Base-by-base conservation (phyloP, 2,113 vertebrate species). In the Holacanthus passer region DNA sequence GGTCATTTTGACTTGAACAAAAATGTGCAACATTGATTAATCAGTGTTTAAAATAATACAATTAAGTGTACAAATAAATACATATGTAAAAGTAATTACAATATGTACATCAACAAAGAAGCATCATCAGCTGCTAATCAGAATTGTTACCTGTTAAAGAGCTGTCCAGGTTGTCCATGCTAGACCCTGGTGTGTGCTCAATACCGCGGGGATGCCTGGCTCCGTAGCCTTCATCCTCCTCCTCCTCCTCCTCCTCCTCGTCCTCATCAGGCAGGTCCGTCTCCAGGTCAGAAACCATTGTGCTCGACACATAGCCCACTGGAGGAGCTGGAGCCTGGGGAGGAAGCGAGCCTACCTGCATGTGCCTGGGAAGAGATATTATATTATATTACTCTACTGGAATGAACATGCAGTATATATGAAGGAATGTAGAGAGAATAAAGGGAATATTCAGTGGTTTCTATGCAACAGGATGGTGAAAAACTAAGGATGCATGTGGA, bases 81-180 rank as follows among this genome's bases (percentile, higher is more conserved):
- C 7, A 29, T 31, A 55, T n/a, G 20, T 3, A 39, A 3, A 29
- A 48, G 2, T 14, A 29, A 60, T 47, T 14, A 43, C 12, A 71
- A 67, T 19, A 60, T 29, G n/a, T 24, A 16, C 10, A 8, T 50
- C 9, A 62, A 32, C n/a, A 41, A 52, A 59, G 11, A 45, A 62
- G 35, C n/a, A n/a, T n/a, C n/a, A n/a, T n/a, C n/a, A n/a, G n/a
- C n/a, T n/a, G n/a, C n/a, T n/a, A n/a, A n/a, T n/a, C n/a, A n/a
- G n/a, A n/a, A n/a, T n/a, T n/a, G 7, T 95, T 91, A 99, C 98
- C 98, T 96, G 98, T 97, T 90, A 99, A 92, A 83, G 98, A 99
- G 95, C 98, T 99, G 93, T 99, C 98, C 85, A 99, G 94, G 95
- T 99, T 99, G 95, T 99, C 98, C 96, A 97, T 97, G 91, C 98